These are phyloP conservation scores for Motacilla tschutschensis DNA, from an alignment of 2,113 vertebrate genomes.

Conservation along the genomic window DNA sequence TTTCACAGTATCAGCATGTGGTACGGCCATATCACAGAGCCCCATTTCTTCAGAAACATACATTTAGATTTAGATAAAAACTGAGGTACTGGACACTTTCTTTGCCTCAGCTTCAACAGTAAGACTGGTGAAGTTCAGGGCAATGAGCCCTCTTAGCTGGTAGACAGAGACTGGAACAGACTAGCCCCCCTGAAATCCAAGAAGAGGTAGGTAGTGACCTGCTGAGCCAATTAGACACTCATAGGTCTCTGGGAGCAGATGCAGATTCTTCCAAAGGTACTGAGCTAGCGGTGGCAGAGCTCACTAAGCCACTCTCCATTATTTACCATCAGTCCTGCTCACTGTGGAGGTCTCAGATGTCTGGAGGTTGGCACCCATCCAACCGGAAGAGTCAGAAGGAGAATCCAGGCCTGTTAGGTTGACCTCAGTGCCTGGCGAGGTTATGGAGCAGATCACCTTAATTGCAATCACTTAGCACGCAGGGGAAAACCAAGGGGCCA, in stretches of 20 bases:
- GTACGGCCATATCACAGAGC: background rate
- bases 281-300: background rate
- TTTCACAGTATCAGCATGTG: background rate
- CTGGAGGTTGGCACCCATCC: background rate
- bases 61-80: background rate
- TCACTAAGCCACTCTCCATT: background rate
- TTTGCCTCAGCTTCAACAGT: background rate
- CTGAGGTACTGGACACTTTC: background rate
- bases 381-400: background rate
- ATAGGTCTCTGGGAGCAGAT: accelerated
- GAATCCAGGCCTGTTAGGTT: background rate
- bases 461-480: accelerated
- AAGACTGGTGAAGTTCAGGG: background rate
- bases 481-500: background rate
- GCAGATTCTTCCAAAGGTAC: background rate
- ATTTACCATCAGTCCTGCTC: background rate
- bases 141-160: background rate
- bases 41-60: background rate
- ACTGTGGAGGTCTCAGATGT: too few relatives aligned
- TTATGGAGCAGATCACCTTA: background rate
- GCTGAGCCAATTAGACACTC: background rate
- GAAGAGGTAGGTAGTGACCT: background rate
- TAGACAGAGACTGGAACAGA: background rate
- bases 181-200: background rate
- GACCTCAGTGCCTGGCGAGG: accelerated